phyloP scores from a whole-genome alignment of 1,140 invertebrate species.

The Helicoverpa armigera region DNA sequence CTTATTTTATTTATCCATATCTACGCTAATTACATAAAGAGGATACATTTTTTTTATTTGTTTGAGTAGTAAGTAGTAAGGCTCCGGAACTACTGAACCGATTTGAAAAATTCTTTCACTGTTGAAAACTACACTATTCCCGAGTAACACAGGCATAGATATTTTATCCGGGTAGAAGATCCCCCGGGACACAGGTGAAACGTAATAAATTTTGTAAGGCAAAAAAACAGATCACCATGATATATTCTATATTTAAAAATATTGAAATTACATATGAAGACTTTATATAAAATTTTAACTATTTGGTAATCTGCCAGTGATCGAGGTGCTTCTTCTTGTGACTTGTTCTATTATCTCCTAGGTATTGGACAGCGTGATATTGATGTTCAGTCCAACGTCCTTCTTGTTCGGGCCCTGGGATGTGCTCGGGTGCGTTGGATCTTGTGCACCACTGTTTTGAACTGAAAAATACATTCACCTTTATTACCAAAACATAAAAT shows the following conservation, averaged over 20 bases:
- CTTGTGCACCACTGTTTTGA: slow-evolving; percentile 47
- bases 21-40: too few species aligned
- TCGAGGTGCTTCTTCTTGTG: not conserved
- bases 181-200: not conserved
- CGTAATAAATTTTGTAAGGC: too few species aligned
- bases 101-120: too few species aligned
- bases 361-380: slow-evolving; percentile 67
- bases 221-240: not conserved
- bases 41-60: too few species aligned
- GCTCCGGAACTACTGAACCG: too few species aligned
- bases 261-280: slow-evolving; percentile 30
- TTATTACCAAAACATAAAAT: too few species aligned
- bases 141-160: too few species aligned
- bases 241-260: slow-evolving; percentile 19
- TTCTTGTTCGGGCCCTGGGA: slow-evolving; percentile 59
- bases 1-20: too few species aligned
- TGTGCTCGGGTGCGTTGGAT: slow-evolving; percentile 31
- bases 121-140: too few species aligned
- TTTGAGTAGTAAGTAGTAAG: too few species aligned
- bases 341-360: slow-evolving; percentile 47
- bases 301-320: not conserved
- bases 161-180: too few species aligned
- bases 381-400: slow-evolving; percentile 75
- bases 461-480: slow-evolving; percentile 57
- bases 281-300: slow-evolving; percentile 1